A percentile compares a stretch with the other conserved stretches of the same genome.
These are phyloP conservation scores for Cacatua alba DNA, from an alignment of 2,113 vertebrate species.

Conservation along the genomic window DNA sequence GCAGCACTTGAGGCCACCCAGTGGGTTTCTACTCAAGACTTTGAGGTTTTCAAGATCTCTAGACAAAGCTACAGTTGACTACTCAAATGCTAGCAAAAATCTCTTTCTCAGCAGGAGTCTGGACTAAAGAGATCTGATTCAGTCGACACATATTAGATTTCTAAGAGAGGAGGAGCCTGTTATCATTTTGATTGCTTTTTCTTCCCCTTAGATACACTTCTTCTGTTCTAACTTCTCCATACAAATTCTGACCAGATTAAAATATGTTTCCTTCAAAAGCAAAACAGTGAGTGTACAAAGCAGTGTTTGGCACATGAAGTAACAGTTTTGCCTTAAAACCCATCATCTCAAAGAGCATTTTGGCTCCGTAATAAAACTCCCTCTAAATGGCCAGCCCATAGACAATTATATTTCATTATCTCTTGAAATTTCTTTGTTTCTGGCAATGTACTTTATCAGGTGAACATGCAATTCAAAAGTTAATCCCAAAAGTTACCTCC, in stretches of 20 bases:
- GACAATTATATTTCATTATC: background rate
- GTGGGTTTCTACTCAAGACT: background rate
- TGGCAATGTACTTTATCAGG: background rate
- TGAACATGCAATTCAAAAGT: background rate
- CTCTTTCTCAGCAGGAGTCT: background rate
- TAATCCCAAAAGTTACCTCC: constrained; percentile 80
- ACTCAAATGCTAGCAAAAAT: background rate
- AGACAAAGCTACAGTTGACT: background rate
- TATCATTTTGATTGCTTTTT: background rate
- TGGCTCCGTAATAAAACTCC: background rate
- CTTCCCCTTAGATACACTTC: background rate
- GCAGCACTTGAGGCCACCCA: background rate
- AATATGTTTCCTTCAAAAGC: background rate
- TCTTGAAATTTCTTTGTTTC: background rate
- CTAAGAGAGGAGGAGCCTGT: background rate
- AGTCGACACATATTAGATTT: background rate
- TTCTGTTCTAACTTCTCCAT: background rate
- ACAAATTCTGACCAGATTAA: background rate
- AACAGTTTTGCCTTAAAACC: background rate
- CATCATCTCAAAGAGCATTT: background rate
- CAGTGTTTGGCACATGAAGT: background rate
- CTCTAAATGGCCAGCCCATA: background rate
- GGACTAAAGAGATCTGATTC: background rate
- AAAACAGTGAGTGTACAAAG: background rate
- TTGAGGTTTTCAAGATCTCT: background rate